Evolutionary conservation across 2,888 invertebrate genomes (phyloP).

Genomic region (Galeopsomyia nigrocyanea): DNA sequence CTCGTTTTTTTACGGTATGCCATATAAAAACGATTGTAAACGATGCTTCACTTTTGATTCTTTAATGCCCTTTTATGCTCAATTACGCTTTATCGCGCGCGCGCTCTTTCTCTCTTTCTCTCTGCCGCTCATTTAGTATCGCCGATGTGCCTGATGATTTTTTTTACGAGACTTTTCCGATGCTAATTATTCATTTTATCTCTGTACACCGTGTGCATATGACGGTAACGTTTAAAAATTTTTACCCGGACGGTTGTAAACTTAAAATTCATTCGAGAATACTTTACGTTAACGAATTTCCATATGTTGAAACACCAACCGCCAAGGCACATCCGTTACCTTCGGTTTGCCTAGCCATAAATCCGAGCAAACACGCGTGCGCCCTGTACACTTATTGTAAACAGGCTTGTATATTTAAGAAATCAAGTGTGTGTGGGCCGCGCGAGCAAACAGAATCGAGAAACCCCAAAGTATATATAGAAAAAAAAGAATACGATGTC

Average conservation of each 20-base stretch:
- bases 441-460: constrained; percentile 29
- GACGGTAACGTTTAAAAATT: too few relatives aligned
- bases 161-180: too few relatives aligned
- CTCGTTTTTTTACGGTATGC: neutral
- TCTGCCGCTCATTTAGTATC: too few relatives aligned
- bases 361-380: neutral
- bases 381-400: too few relatives aligned
- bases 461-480: neutral
- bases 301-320: neutral
- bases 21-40: constrained; percentile 20
- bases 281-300: neutral
- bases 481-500: neutral
- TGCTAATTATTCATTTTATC: too few relatives aligned
- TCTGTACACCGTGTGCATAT: too few relatives aligned
- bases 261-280: neutral
- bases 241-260: too few relatives aligned
- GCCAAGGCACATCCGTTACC: constrained; percentile 8
- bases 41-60: neutral
- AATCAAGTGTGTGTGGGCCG: constrained; percentile 29
- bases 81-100: constrained; percentile 18
- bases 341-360: neutral
- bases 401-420: constrained; percentile 17
- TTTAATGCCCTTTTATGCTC: constrained; percentile 16
- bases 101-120: too few relatives aligned
- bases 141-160: too few relatives aligned